Evolutionary conservation across 2,888 invertebrate species (phyloP).

Genomic region (Drosophila ezoana): DNA sequence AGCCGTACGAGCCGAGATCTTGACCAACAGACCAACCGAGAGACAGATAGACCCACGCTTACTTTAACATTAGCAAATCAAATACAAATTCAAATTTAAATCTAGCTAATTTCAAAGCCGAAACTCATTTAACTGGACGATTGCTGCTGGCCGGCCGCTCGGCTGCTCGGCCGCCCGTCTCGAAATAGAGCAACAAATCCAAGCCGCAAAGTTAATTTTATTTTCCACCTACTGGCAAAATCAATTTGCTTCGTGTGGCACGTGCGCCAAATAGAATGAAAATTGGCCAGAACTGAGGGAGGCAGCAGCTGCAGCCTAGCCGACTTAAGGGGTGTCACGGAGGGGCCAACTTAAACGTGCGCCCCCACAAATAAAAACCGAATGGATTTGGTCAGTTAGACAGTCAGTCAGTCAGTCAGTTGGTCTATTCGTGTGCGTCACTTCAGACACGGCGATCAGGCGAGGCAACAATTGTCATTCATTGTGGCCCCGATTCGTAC

Average conservation of each 20-base stretch:
- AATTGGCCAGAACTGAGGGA: constrained; percentile 53
- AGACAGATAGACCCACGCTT: constrained; percentile 51
- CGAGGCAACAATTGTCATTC: constrained; percentile 65
- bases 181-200: constrained; percentile 64
- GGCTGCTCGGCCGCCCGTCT: constrained; percentile 19
- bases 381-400: constrained; percentile 32
- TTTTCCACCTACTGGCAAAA: constrained; percentile 84
- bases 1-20: constrained; percentile 71
- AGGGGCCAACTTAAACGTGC: constrained; percentile 38
- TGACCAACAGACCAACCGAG: constrained; percentile 60
- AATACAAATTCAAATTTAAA: constrained; percentile 80
- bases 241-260: constrained; percentile 85
- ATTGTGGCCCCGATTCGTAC: constrained; percentile 65
- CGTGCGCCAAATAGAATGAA: constrained; percentile 83
- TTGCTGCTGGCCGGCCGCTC: constrained; percentile 29
- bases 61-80: constrained; percentile 70
- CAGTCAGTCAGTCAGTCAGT: constrained; percentile 51
- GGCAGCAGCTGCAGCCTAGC: constrained; percentile 1
- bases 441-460: constrained; percentile 50
- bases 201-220: constrained; percentile 78
- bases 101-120: constrained; percentile 77
- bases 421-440: constrained; percentile 73
- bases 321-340: background rate
- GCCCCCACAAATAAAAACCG: constrained; percentile 50
- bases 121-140: constrained; percentile 66